These are phyloP conservation scores for Ormyrus pomaceus DNA, from an alignment of 2,888 invertebrate species.

Conservation along the genomic window DNA sequence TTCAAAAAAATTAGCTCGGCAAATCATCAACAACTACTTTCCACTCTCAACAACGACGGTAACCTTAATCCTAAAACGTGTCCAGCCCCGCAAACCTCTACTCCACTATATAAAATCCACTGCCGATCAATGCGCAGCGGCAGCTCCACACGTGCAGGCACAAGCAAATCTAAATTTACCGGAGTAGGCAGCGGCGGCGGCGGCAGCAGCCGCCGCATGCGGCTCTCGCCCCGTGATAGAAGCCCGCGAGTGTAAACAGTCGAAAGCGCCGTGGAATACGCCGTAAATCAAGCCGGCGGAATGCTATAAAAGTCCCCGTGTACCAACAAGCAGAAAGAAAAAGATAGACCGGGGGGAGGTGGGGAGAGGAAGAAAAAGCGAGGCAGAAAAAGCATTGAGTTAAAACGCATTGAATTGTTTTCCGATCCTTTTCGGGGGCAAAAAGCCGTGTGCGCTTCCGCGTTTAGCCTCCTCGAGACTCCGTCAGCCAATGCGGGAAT, in stretches of 20 bases:
- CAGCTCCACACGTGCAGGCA: not conserved
- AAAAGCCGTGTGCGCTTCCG: too few species aligned
- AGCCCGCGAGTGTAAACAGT: slow-evolving; percentile 24
- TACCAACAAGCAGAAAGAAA: slow-evolving; percentile 11
- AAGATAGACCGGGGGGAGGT: not conserved
- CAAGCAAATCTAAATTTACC: slow-evolving; percentile 21
- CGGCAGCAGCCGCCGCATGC: not conserved
- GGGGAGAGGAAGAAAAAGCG: not conserved
- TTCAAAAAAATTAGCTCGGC: too few species aligned
- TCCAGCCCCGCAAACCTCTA: too few species aligned
- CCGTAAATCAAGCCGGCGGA: slow-evolving; percentile 42
- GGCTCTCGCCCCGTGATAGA: not conserved
- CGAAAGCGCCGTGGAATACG: slow-evolving; percentile 20
- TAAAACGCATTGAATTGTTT: not conserved
- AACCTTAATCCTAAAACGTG: too few species aligned
- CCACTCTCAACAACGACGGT: too few species aligned
- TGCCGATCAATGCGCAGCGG: not conserved
- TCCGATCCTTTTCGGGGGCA: too few species aligned
- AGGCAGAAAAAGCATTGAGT: not conserved
- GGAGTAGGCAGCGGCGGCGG: not conserved
- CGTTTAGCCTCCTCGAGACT: too few species aligned
- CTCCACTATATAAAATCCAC: not conserved
- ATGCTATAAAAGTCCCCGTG: slow-evolving; percentile 42
- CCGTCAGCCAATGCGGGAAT: too few species aligned
- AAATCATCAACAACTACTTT: too few species aligned